Percentiles rank a stretch among this genome's conserved stretches.
These are phyloP conservation scores for Lepus oiostolus DNA, from an alignment of 2,797 vertebrate genomes.

Conservation along the genomic window DNA sequence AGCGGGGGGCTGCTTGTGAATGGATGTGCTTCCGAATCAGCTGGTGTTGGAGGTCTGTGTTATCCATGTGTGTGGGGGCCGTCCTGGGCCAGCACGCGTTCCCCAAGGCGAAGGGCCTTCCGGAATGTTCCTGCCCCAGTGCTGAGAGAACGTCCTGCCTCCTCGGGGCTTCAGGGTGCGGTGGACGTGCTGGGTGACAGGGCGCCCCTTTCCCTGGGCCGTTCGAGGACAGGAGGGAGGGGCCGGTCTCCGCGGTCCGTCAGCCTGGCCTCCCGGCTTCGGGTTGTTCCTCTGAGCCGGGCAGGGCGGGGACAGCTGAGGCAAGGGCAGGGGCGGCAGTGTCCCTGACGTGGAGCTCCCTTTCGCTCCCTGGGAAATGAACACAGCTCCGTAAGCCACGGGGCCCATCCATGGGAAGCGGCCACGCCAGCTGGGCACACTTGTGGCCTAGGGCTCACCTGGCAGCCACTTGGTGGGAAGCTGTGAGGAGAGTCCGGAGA, in stretches of 20 bases:
- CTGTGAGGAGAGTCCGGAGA: background rate
- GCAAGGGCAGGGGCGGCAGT: background rate
- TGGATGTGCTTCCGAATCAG: no score
- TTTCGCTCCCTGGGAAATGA: background rate
- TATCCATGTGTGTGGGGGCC: background rate
- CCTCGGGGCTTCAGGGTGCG: background rate
- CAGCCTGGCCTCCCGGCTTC: background rate
- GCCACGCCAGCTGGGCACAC: background rate
- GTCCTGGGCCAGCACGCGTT: background rate
- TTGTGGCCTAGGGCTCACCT: background rate
- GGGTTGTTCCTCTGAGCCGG: background rate
- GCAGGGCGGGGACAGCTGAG: background rate
- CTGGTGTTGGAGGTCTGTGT: no score
- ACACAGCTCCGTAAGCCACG: background rate
- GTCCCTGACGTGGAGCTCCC: background rate
- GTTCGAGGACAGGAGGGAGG: background rate
- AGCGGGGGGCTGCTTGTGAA: background rate
- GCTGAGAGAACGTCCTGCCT: background rate
- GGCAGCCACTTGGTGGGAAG: background rate
- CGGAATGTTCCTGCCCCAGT: background rate
- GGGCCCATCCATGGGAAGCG: background rate
- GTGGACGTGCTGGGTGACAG: background rate
- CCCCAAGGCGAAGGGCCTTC: background rate
- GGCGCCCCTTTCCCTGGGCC: background rate
- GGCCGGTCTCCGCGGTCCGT: background rate